phyloP scores from a whole-genome alignment of 2,888 invertebrate species.

The Eulithis testata region DNA sequence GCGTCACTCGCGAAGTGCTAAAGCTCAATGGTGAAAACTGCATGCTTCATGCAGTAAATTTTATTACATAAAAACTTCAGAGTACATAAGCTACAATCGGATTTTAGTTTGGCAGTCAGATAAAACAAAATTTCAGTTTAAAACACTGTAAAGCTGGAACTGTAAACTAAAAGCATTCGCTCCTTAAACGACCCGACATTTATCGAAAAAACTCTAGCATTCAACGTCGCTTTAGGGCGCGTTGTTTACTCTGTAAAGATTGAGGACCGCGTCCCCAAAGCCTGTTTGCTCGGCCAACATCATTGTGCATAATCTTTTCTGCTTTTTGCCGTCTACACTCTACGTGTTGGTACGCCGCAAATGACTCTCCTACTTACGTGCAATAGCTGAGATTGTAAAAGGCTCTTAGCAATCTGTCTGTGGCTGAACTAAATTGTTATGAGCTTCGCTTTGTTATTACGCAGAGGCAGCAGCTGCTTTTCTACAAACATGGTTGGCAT shows the following conservation, averaged over 20 bases:
- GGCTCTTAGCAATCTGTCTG: slow-evolving; percentile 9
- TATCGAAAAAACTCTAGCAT: slow-evolving; percentile 25
- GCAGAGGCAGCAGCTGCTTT: background rate
- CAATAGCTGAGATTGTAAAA: slow-evolving; percentile 25
- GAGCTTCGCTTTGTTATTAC: slow-evolving; percentile 7
- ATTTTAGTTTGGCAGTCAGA: slow-evolving; percentile 12
- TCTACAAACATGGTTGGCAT: slow-evolving; percentile 2
- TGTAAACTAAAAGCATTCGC: slow-evolving; percentile 20
- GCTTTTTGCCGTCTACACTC: slow-evolving; percentile 47
- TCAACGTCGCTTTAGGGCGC: slow-evolving; percentile 29
- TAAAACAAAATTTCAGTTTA: slow-evolving; percentile 15
- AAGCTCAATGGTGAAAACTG: background rate
- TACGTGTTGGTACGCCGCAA: slow-evolving; percentile 49
- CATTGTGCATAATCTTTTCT: slow-evolving; percentile 71
- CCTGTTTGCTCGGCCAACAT: slow-evolving; percentile 69
- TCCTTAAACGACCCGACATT: slow-evolving; percentile 24
- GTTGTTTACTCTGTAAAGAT: slow-evolving; percentile 67
- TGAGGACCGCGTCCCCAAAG: slow-evolving; percentile 54
- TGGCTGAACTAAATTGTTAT: slow-evolving; percentile 17
- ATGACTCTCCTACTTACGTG: slow-evolving; percentile 54
- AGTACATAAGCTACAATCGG: background rate
- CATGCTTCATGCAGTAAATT: background rate
- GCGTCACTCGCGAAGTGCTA: background rate
- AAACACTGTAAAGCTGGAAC: slow-evolving; percentile 13
- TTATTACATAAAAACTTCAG: background rate